Base-by-base conservation (phyloP, 2,888 invertebrate species). In the Ecliptopera silaceata region DNA sequence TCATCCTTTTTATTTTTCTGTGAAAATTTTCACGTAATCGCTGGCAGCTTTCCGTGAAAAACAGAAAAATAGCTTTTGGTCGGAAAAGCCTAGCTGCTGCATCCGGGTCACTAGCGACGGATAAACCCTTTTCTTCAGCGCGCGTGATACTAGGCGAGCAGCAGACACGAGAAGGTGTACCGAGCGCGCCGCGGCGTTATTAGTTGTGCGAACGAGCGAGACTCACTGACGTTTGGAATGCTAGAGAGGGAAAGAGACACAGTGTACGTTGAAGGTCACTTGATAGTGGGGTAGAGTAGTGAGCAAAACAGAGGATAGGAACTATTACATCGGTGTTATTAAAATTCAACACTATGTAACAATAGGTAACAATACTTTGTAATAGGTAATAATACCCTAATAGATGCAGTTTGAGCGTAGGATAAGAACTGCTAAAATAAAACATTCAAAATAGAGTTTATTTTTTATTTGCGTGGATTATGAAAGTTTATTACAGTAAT, bases 81-180 rank as follows among this genome's bases (percentile, higher is more conserved):
- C 82, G 90, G 90, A 89, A 91, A 68, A 91, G 85, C 83, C 81
- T 84, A 83, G 85, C 77, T 79, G 85, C 77, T 79, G 81, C 82
- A 80, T 76, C 77, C 82, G 82, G 82, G 87, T 82, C 85, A 81
- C 80, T 76, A 57, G 84, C 90, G 87, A 89, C 91, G 90, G 91
- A 90, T 91, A 91, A 91, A 91, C 91, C 90, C 91, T 91, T 90
- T 91, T 91, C 91, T 90, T 89, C 88, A 89, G 90, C 91, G 90
- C 90, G 90, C 90, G 88, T 83, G 88, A 86, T 90, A 91, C 91
- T 88, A 90, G 91, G 90, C 82, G 73, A 74, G 58, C 87, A 90
- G 86, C 72, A 75, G 70, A 62, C 42, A 54, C 64, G 71, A 84
- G 77, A 87, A 89, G 89, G 74, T 87, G 73, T 66, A 65, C 69